These are phyloP conservation scores for Acanthurus leucopareius DNA, from an alignment of 2,797 vertebrate genomes.

Conservation along the genomic window DNA sequence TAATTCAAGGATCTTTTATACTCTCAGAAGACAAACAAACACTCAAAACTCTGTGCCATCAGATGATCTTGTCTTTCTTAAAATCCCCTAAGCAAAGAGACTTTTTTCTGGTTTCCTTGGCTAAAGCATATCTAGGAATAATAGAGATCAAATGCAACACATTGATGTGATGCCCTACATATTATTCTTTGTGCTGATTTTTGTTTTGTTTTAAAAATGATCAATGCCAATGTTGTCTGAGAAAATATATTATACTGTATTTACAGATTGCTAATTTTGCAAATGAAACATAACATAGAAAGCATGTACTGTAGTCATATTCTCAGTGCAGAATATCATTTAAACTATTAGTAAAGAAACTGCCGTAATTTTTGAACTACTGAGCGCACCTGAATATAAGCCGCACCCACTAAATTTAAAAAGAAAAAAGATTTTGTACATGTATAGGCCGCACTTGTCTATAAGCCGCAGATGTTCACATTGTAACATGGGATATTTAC, in stretches of 20 bases:
- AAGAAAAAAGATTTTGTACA: no score
- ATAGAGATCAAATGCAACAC: not conserved
- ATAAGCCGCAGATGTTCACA: no score
- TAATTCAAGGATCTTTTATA: not conserved
- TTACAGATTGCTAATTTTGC: not conserved
- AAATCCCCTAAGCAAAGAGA: no score
- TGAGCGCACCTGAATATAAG: no score
- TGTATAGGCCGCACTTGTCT: no score
- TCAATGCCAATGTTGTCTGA: not conserved
- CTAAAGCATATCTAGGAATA: not conserved
- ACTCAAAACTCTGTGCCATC: not conserved
- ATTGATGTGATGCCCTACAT: not conserved
- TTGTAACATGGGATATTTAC: no score
- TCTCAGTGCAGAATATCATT: not conserved
- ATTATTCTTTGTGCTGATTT: not conserved
- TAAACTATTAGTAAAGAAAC: not conserved
- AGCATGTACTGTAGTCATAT: not conserved
- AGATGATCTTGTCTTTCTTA: no score
- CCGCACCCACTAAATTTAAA: no score
- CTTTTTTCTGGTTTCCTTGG: not conserved
- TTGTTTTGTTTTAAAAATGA: not conserved
- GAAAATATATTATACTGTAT: not conserved
- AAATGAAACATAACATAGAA: not conserved
- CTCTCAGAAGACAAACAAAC: not conserved
- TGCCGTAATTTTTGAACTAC: no score